Conservation (phyloP, 2,797 vertebrate species). For the Poecile montanus region DNA sequence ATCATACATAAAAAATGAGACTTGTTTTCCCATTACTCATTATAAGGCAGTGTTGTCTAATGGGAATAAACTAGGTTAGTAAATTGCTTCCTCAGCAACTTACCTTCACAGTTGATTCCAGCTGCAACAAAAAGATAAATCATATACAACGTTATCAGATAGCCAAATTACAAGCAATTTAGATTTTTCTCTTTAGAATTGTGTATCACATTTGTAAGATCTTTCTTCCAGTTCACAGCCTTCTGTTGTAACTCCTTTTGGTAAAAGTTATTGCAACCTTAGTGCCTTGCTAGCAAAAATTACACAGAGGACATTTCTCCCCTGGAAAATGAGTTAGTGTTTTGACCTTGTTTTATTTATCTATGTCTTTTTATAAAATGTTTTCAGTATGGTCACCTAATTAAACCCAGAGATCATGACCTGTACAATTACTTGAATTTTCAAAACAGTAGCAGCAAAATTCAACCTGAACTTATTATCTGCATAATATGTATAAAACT, state of each 20-base stretch:
- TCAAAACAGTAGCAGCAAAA: conserved; percentile 8
- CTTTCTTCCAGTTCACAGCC: neutral
- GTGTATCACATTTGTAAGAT: neutral
- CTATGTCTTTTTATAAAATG: neutral
- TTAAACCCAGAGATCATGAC: conserved; percentile 21
- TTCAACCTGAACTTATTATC: neutral
- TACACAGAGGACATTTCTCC: neutral
- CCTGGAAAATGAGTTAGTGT: neutral
- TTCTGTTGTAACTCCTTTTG: neutral
- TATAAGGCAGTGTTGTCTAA: conserved; percentile 42
- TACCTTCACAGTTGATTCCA: conserved; percentile 55
- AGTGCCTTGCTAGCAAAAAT: conserved; percentile 6
- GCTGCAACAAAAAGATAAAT: conserved; percentile 66
- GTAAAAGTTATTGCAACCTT: neutral
- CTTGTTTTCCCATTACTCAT: conserved; percentile 62
- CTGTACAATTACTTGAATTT: conserved; percentile 7
- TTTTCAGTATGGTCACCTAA: conserved; percentile 19
- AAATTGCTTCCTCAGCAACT: conserved; percentile 70
- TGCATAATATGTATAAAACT: neutral
- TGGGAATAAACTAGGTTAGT: conserved; percentile 59
- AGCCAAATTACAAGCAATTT: conserved; percentile 21
- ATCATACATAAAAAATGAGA: conserved; percentile 43
- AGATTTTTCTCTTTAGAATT: conserved; percentile 24
- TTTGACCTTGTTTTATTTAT: conserved; percentile 45
- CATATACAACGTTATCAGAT: conserved; percentile 39